Base-by-base conservation (phyloP, 2,113 vertebrate species). In the Gymnarchus niloticus region DNA sequence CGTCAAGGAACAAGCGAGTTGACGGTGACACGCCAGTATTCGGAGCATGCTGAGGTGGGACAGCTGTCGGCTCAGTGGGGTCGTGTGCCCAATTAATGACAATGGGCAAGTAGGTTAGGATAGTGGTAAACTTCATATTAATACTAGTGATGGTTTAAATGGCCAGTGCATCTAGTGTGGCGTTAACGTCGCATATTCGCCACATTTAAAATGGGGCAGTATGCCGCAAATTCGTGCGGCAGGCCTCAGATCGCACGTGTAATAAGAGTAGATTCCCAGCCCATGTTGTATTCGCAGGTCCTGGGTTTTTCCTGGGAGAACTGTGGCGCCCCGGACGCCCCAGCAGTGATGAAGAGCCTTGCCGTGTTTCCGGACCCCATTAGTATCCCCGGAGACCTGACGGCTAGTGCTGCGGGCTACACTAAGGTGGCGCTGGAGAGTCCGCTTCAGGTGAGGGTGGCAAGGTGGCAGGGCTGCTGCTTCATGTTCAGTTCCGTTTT, bases 281-380 rank as follows among this genome's bases (percentile, higher is more conserved):
- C n/a, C n/a, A n/a, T n/a, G n/a, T n/a, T n/a, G n/a, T n/a, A 3
- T 61, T 48, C 8, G 46, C 33, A 92, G 91, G 23, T 91, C 28
- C 8, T 83, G 25, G 91, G 90, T 0, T 95, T 95, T 12, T 90
- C 91, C 21, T 95, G 95, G 95, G 86, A 92, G 88, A 94, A 95
- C 90, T 95, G 94, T 0, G 93, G 94, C 0, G 21, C 84, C n/a
- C 87, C 91, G 0, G 90, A 92, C 1, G 90, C 25, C 37, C 92
- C 93, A 2, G 94, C 93, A 2, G 87, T 93, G 0, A 41, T 95
- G 84, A 92, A 91, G 88, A 88, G 46, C 5, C 91, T 95, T 41
- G 25, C 6, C 0, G 0, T 95, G 87, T 91, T 92, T 61, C 95
- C 94, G 0, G 94, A 95, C 48, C 94, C 94, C 0, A 93, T 95